phyloP scores from a whole-genome alignment of 2,113 vertebrate genomes.

The Apodemus speciosus region DNA sequence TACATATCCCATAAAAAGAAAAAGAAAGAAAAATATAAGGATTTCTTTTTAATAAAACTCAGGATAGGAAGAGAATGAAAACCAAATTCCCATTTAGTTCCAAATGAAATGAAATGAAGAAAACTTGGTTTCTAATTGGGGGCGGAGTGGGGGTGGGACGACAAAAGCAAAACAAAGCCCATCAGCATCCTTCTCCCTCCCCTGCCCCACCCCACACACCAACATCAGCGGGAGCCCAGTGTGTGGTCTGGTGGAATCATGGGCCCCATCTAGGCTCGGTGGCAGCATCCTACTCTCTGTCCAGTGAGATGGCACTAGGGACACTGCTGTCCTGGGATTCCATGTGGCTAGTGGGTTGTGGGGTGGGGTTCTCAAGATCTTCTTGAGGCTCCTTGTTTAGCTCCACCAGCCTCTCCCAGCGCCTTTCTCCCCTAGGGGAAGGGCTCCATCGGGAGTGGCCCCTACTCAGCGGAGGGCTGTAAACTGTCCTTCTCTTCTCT shows the following conservation, averaged over 20 bases:
- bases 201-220: slow-evolving; percentile 72
- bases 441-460: slow-evolving; percentile 49
- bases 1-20: slow-evolving; percentile 81
- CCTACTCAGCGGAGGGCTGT: slow-evolving; percentile 84
- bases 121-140: slow-evolving; percentile 80
- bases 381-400: slow-evolving; percentile 72
- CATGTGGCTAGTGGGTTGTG: slow-evolving; percentile 35
- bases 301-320: slow-evolving; percentile 65
- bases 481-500: slow-evolving; percentile 87
- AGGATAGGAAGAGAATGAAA: slow-evolving; percentile 74
- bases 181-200: slow-evolving; percentile 66
- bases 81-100: slow-evolving; percentile 73
- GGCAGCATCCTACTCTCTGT: slow-evolving; percentile 54
- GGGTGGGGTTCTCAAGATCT: slow-evolving; percentile 50
- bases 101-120: slow-evolving; percentile 83
- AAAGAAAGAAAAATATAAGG: not conserved
- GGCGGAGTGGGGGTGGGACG: not conserved
- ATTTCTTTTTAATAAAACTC: slow-evolving; percentile 69
- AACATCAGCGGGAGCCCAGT: slow-evolving; percentile 73
- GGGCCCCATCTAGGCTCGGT: slow-evolving; percentile 65
- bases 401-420: slow-evolving; percentile 73
- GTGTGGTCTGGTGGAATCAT: slow-evolving; percentile 63
- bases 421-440: slow-evolving; percentile 67
- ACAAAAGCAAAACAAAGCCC: slow-evolving; percentile 68
- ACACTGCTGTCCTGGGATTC: slow-evolving; percentile 18